Percentiles rank a stretch among this genome's conserved stretches.
Conservation (phyloP, 2,888 invertebrate genomes). For the Catocala sponsa region DNA sequence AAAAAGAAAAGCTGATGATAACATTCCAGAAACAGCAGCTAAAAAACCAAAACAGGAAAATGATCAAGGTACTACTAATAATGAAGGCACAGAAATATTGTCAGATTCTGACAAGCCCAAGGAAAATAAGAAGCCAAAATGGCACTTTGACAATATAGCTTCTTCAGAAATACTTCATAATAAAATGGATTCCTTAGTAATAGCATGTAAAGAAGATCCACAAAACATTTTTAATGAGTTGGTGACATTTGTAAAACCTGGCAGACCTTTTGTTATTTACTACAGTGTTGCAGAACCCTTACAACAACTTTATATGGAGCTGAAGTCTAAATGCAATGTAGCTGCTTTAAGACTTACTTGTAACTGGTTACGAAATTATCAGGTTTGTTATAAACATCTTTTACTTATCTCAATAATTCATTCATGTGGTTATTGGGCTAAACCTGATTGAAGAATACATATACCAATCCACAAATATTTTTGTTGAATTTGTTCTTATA, state of each 20-base stretch:
- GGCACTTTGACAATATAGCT: slow-evolving; percentile 91
- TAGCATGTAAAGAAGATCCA: slow-evolving; percentile 96
- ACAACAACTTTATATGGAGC: slow-evolving; percentile 93
- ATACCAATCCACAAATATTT: too few species aligned
- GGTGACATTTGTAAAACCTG: slow-evolving; percentile 92
- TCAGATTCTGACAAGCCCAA: slow-evolving; percentile 23
- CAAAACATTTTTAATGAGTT: slow-evolving; percentile 92
- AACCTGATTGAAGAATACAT: too few species aligned
- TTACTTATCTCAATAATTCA: too few species aligned
- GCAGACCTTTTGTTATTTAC: slow-evolving; percentile 95
- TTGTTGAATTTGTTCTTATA: too few species aligned
- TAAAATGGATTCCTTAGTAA: slow-evolving; percentile 92
- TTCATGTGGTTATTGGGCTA: too few species aligned
- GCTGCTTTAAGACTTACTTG: slow-evolving; percentile 93
- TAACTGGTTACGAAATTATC: slow-evolving; percentile 96
- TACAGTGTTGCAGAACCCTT: slow-evolving; percentile 94
- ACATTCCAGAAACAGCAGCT: slow-evolving; percentile 51
- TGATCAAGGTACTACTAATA: slow-evolving; percentile 24
- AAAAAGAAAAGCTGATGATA: slow-evolving; percentile 67
- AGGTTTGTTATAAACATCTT: slow-evolving; percentile 84
- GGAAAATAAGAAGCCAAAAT: slow-evolving; percentile 88
- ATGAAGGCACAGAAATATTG: slow-evolving; percentile 14
- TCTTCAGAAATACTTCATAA: slow-evolving; percentile 89
- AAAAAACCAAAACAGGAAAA: slow-evolving; percentile 67
- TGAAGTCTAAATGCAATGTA: slow-evolving; percentile 92